phyloP scores from a whole-genome alignment of 2,888 invertebrate genomes.

The Podabrus alpinus region DNA sequence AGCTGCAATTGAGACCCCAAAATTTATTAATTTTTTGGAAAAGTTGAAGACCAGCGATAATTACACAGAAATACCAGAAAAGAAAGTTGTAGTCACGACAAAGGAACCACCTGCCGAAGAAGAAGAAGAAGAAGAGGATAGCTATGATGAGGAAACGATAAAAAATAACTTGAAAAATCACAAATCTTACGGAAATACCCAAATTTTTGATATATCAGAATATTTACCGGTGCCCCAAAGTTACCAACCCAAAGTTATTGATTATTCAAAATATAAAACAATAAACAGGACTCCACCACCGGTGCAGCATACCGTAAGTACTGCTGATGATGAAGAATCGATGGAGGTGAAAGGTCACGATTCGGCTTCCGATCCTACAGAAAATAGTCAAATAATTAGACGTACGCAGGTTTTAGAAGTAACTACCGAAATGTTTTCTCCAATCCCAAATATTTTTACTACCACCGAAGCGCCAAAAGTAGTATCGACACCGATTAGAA shows the following conservation, averaged over 20 bases:
- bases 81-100: constrained; percentile 34
- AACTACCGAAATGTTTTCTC: neutral
- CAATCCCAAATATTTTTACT: neutral
- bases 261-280: constrained; percentile 53
- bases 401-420: neutral
- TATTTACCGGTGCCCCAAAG: constrained; percentile 48
- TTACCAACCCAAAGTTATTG: constrained; percentile 49
- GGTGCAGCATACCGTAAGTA: constrained; percentile 39
- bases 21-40: constrained; percentile 47
- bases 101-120: constrained; percentile 28
- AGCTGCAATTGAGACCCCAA: constrained; percentile 44
- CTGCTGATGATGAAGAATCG: constrained; percentile 39
- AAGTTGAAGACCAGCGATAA: constrained; percentile 42
- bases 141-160: constrained; percentile 27
- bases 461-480: neutral
- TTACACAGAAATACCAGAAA: constrained; percentile 49
- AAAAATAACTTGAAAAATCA: constrained; percentile 13
- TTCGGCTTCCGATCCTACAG: neutral
- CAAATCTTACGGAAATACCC: constrained; percentile 32
- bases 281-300: constrained; percentile 43
- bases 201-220: constrained; percentile 51
- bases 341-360: constrained; percentile 6
- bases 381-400: neutral
- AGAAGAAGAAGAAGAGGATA: constrained; percentile 12
- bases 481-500: neutral